Evolutionary conservation across 2,113 vertebrate species (phyloP).

Genomic region (Gopherus flavomarginatus): DNA sequence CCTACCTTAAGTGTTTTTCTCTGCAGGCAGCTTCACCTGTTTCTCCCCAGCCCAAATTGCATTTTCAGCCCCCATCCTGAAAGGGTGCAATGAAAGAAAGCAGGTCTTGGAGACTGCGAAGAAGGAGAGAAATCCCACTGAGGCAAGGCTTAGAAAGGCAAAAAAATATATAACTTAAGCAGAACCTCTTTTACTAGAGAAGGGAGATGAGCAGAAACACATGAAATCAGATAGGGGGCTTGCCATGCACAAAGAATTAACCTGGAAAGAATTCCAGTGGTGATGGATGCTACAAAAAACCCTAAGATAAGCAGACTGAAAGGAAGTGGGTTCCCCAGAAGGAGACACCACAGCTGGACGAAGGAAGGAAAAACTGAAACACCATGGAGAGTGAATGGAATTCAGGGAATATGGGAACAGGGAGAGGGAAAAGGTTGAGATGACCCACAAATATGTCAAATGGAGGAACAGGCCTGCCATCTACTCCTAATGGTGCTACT

Average conservation of each 20-base stretch:
- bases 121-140: background rate
- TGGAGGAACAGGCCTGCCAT: background rate
- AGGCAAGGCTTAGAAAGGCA: background rate
- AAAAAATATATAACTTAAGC: accelerated
- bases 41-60: background rate
- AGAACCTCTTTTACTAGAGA: background rate
- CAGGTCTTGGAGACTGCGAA: background rate
- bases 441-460: accelerated
- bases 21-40: background rate
- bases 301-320: background rate
- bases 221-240: background rate
- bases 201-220: background rate
- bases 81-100: background rate
- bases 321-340: background rate
- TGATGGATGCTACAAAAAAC: background rate
- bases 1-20: background rate
- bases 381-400: background rate
- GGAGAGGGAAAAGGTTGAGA: background rate
- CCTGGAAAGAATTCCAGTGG: background rate
- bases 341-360: background rate
- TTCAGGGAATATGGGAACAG: background rate
- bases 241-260: background rate
- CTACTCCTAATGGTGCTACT: background rate
- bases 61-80: background rate
- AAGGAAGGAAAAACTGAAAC: background rate